Conservation (phyloP, 2,888 invertebrate genomes). For the Cecidostiba fungosa region DNA sequence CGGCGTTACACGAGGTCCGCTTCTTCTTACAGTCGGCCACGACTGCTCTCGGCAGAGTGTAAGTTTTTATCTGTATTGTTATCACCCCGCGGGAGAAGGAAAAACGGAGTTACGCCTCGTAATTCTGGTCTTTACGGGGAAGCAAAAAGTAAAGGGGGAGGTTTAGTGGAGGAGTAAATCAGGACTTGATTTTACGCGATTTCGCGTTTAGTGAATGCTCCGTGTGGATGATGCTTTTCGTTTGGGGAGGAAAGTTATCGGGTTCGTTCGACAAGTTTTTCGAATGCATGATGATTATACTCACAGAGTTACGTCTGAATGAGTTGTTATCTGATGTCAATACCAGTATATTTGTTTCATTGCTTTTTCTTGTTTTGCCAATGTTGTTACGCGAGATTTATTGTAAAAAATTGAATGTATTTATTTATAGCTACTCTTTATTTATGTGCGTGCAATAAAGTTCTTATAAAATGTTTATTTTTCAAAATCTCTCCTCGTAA, state of each 20-base stretch:
- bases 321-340: too few species aligned
- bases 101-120: conserved; percentile 3
- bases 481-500: too few species aligned
- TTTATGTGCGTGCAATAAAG: too few species aligned
- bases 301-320: too few species aligned
- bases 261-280: not conserved
- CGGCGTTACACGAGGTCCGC: conserved; percentile 38
- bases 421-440: too few species aligned
- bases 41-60: conserved; percentile 14
- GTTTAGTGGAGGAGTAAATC: conserved; percentile 43
- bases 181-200: conserved; percentile 33
- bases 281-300: too few species aligned
- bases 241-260: not conserved
- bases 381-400: too few species aligned
- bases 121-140: conserved; percentile 45
- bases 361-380: too few species aligned
- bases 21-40: conserved; percentile 47
- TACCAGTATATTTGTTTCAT: too few species aligned
- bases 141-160: conserved; percentile 40
- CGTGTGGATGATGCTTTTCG: not conserved
- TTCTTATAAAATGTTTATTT: too few species aligned
- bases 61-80: conserved; percentile 58
- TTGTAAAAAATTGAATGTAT: too few species aligned
- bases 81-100: not conserved
- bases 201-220: conserved; percentile 24